Percentiles rank a stretch among this genome's conserved stretches.
phyloP scores from a whole-genome alignment of 2,888 invertebrate genomes.

The Aspidiotus rigidus region DNA sequence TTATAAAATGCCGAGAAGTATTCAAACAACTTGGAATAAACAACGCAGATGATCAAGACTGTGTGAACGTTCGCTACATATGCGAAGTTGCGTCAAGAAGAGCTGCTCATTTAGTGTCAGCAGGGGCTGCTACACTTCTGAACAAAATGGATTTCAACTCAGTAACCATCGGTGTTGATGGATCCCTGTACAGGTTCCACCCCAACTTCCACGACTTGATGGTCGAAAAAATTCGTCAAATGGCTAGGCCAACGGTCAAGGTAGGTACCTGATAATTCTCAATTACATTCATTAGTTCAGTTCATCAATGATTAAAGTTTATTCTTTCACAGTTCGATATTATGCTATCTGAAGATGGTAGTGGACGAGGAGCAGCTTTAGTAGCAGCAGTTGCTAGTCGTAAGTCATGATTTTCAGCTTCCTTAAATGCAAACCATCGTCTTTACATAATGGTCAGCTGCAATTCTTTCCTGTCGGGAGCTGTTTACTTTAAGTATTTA shows the following conservation, averaged over 20 bases:
- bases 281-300: neutral
- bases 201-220: constrained; percentile 93
- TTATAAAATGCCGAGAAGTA: constrained; percentile 69
- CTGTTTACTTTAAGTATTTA: constrained; percentile 30
- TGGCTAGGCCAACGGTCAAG: constrained; percentile 64
- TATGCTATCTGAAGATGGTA: constrained; percentile 92
- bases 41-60: constrained; percentile 80
- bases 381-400: constrained; percentile 78
- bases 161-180: constrained; percentile 56
- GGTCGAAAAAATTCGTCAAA: constrained; percentile 72
- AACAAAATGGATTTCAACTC: constrained; percentile 81
- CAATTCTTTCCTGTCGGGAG: constrained; percentile 13
- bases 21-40: constrained; percentile 79
- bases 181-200: constrained; percentile 73
- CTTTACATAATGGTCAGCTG: constrained; percentile 3
- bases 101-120: constrained; percentile 86
- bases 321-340: constrained; percentile 62
- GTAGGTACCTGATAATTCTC: constrained; percentile 41
- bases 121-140: constrained; percentile 77
- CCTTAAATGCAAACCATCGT: neutral
- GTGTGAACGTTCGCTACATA: constrained; percentile 80
- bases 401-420: constrained; percentile 6
- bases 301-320: neutral
- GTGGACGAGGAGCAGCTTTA: constrained; percentile 90
- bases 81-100: constrained; percentile 86